These are phyloP conservation scores for Zele albiditarsus DNA, from an alignment of 2,888 invertebrate species.

Conservation along the genomic window DNA sequence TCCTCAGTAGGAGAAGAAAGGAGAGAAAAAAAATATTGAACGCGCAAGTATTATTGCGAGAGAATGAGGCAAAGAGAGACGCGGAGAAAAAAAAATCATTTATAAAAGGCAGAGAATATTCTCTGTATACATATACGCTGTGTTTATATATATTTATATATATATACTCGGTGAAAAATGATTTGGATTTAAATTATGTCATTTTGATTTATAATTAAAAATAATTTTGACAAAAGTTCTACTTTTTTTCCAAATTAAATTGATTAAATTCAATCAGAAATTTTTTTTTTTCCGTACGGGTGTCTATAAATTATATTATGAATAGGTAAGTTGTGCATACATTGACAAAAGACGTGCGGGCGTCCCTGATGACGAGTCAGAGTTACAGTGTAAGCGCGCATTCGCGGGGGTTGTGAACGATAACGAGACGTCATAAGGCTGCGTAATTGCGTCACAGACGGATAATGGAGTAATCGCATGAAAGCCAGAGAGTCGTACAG, in stretches of 20 bases:
- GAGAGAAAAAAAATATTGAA: conserved; percentile 22
- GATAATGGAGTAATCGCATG: conserved; percentile 61
- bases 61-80: neutral
- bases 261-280: too few relatives aligned
- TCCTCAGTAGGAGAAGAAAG: conserved; percentile 24
- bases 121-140: too few relatives aligned
- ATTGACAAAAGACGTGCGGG: neutral
- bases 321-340: too few relatives aligned
- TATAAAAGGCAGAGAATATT: too few relatives aligned
- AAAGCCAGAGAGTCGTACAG: conserved; percentile 28
- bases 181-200: too few relatives aligned
- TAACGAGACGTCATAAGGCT: conserved; percentile 62
- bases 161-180: too few relatives aligned
- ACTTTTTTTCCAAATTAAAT: too few relatives aligned
- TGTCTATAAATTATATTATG: too few relatives aligned
- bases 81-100: neutral
- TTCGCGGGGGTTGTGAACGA: conserved; percentile 43
- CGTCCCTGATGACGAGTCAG: conserved; percentile 22
- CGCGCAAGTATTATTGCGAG: neutral
- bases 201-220: too few relatives aligned
- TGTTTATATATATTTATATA: too few relatives aligned
- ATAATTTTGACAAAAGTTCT: too few relatives aligned
- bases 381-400: conserved; percentile 38
- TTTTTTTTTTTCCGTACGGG: too few relatives aligned
- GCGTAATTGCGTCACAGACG: conserved; percentile 62